These are phyloP conservation scores for Lagopus muta DNA, from an alignment of 2,113 vertebrate genomes.

Conservation along the genomic window DNA sequence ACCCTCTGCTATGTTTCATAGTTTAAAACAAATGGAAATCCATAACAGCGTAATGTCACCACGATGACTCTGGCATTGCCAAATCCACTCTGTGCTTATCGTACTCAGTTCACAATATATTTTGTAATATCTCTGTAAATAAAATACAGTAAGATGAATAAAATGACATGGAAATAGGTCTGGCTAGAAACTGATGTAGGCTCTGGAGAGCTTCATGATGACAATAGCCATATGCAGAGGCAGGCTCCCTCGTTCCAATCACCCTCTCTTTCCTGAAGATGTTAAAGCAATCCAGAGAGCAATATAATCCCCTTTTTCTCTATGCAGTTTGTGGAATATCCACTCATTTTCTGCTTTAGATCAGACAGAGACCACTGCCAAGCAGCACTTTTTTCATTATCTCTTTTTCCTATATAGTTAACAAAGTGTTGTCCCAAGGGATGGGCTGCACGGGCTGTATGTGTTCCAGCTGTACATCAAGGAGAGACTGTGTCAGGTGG, in stretches of 20 bases:
- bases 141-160: conserved; percentile 62
- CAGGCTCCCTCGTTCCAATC: background rate
- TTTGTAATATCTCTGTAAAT: conserved; percentile 75
- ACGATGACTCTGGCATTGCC: background rate
- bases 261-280: background rate
- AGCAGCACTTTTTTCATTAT: background rate
- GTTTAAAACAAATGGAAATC: background rate
- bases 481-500: background rate
- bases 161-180: conserved; percentile 60
- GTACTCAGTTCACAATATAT: background rate
- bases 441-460: background rate
- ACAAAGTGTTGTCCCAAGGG: background rate
- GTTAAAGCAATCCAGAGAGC: background rate
- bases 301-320: conserved; percentile 8
- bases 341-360: background rate
- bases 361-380: background rate
- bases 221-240: conserved; percentile 1
- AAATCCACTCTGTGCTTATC: background rate
- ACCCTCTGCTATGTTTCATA: background rate
- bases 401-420: background rate
- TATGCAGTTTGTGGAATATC: background rate
- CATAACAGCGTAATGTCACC: background rate
- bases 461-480: background rate
- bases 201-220: background rate
- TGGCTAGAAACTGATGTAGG: background rate